Percentiles rank a stretch among this genome's conserved stretches.
Evolutionary conservation across 2,797 vertebrate species (phyloP).

Genomic region (Neopelma chrysocephalum): DNA sequence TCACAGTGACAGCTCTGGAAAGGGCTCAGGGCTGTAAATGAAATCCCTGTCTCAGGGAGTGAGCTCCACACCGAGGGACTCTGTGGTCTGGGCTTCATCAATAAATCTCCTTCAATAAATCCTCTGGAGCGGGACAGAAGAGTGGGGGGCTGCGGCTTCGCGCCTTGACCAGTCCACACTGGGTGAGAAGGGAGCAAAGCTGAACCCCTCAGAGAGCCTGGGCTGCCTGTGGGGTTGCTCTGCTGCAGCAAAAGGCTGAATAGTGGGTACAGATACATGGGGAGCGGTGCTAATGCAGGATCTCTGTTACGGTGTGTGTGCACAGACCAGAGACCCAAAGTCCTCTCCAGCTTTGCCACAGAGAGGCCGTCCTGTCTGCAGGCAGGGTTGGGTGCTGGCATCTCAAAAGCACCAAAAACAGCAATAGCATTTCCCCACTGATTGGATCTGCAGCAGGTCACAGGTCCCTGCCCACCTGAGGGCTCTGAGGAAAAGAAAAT

Average conservation of each 20-base stretch:
- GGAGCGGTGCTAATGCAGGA: fast-evolving
- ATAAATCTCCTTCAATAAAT: constrained; percentile 31
- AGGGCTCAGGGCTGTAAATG: constrained; percentile 9
- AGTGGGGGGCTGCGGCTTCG: fast-evolving
- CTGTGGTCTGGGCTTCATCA: not conserved
- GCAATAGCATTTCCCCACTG: not conserved
- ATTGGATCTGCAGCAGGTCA: not conserved
- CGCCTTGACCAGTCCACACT: fast-evolving
- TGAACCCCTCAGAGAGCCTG: fast-evolving
- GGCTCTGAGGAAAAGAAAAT: not conserved
- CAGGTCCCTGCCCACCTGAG: no score
- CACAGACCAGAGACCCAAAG: not conserved
- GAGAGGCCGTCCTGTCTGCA: not conserved
- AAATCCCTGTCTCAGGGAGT: not conserved
- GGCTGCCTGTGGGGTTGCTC: not conserved
- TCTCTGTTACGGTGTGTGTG: fast-evolving
- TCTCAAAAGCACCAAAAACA: not conserved
- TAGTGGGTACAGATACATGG: fast-evolving
- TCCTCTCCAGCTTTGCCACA: fast-evolving
- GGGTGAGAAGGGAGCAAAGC: not conserved
- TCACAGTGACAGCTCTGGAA: constrained; percentile 12
- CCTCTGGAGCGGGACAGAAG: fast-evolving
- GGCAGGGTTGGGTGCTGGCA: not conserved
- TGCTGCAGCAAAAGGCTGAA: not conserved
- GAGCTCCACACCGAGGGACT: not conserved